Percentiles rank a stretch among this genome's conserved stretches.
phyloP scores from a whole-genome alignment of 1,140 invertebrate genomes.

The Hylaeus volcanicus region DNA sequence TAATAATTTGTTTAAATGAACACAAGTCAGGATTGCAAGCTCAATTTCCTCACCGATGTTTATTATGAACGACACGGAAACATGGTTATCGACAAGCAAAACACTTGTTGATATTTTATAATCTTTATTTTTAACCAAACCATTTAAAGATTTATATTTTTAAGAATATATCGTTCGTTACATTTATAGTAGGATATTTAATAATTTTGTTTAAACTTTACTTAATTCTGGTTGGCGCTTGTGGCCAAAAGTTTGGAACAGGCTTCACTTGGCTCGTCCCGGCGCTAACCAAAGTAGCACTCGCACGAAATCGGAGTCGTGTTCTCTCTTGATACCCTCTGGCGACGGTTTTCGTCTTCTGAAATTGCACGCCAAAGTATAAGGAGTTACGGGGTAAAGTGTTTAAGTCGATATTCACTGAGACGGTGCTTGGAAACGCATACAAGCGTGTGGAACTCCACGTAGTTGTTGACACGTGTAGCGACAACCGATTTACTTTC shows the following conservation, averaged over 20 bases:
- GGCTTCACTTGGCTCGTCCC: background rate
- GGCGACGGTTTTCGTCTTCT: conserved; percentile 7
- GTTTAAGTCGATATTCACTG: conserved; percentile 17
- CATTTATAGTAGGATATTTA: too few relatives aligned
- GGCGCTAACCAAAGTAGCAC: conserved; percentile 28
- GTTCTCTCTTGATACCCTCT: conserved; percentile 1
- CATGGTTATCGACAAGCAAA: too few relatives aligned
- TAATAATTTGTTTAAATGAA: too few relatives aligned
- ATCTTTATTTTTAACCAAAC: too few relatives aligned
- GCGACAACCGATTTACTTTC: too few relatives aligned
- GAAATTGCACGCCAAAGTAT: conserved; percentile 43
- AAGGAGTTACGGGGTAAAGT: conserved; percentile 11
- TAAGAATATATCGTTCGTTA: too few relatives aligned
- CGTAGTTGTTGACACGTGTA: background rate
- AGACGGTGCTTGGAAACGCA: background rate
- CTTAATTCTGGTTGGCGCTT: background rate
- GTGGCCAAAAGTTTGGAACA: conserved; percentile 26
- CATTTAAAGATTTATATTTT: too few relatives aligned
- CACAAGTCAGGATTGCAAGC: too few relatives aligned
- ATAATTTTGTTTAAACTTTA: too few relatives aligned
- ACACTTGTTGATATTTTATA: too few relatives aligned
- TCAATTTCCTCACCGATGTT: too few relatives aligned
- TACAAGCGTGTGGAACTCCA: background rate
- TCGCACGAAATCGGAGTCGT: conserved; percentile 32
- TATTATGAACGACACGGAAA: too few relatives aligned